Evolutionary conservation across 92 coral and sea anemone genomes (phyloP).

Genomic region (Porites cylindrica): DNA sequence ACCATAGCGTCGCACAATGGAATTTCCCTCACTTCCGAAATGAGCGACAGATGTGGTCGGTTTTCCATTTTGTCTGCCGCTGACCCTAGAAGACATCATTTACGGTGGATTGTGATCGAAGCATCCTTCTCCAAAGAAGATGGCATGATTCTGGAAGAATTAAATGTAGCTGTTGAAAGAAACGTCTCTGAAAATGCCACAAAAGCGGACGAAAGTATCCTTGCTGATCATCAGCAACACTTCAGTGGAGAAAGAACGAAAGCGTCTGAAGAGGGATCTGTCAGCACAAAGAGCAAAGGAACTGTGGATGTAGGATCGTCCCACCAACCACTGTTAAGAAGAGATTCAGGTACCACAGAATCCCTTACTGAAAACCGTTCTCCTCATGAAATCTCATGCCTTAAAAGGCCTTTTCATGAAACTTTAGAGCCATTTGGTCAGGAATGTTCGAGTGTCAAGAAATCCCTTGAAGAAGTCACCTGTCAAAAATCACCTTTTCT

Average conservation of each 20-base stretch:
- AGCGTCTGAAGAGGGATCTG: not conserved
- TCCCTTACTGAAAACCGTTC: not conserved
- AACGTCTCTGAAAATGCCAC: not conserved
- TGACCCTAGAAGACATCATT: slow-evolving; percentile 42
- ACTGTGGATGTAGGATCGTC: not conserved
- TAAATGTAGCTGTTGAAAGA: not conserved
- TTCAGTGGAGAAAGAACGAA: not conserved
- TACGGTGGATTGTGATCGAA: slow-evolving; percentile 51
- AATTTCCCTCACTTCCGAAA: slow-evolving; percentile 30
- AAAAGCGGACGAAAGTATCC: not conserved
- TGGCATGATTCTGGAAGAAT: not conserved
- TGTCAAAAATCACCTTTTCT: not conserved
- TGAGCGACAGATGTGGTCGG: slow-evolving; percentile 25
- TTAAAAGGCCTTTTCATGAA: not conserved
- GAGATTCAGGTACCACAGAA: not conserved
- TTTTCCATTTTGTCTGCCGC: slow-evolving; percentile 54
- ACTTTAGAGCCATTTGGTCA: too few species aligned
- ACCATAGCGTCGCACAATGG: slow-evolving; percentile 12
- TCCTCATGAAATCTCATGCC: not conserved
- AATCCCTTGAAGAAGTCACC: not conserved
- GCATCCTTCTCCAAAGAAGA: slow-evolving; percentile 9
- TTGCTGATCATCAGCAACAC: not conserved
- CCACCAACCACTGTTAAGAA: not conserved
- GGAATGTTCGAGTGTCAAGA: not conserved
- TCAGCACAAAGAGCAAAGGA: not conserved